Evolutionary conservation across 1,140 invertebrate species (phyloP), one percentile per base, ranked within the genome.

Genomic region (Drosophila gunungcola): DNA sequence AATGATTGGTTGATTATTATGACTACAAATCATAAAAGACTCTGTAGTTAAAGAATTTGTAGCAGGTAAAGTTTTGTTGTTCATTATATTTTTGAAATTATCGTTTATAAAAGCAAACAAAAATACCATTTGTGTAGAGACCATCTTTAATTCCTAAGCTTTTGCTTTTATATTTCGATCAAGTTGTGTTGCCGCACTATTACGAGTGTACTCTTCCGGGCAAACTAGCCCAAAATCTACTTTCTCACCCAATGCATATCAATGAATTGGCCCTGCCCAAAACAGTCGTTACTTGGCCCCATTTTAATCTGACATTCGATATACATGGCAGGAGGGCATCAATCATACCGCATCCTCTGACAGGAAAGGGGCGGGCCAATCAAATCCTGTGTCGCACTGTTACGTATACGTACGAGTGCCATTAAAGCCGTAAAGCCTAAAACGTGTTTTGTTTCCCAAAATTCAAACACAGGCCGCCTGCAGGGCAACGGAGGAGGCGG

Each of bases 381-480:
- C 61, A 61, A 49, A 39, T 49, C 25, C 52, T 57, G 36, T 36
- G 41, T 48, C 43, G 42, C 58, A 64, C 41, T 46, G 54, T 42
- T 46, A 38, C 58, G 51, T 57, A 80, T 69, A 68, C 64, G 64
- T 55, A 69, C 27, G 34, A 45, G 45, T 34, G 46, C 36, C 78
- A 86, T 86, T 86, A 75, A 67, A 76, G 62, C 29, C 79, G 67
- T 79, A 79, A 79, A 76, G 45, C 83, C 52, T 69, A 83, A 88
- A 73, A 89, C 83, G 83, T 88, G 83, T 83, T 60, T 49, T 88
- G 83, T 55, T 73, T 88, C 27, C 48, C 41, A 43, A 62, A 70
- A 77, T 56, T 65, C 39, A 29, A 38, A 42, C 21, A 57, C 49
- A 89, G 84, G 84, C 27, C 84, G 84, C 16, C 73, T 89, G 38